Evolutionary conservation across 2,888 invertebrate genomes (phyloP), one percentile per base, ranked within the genome.

Genomic region (Phyllotreta cruciferae): DNA sequence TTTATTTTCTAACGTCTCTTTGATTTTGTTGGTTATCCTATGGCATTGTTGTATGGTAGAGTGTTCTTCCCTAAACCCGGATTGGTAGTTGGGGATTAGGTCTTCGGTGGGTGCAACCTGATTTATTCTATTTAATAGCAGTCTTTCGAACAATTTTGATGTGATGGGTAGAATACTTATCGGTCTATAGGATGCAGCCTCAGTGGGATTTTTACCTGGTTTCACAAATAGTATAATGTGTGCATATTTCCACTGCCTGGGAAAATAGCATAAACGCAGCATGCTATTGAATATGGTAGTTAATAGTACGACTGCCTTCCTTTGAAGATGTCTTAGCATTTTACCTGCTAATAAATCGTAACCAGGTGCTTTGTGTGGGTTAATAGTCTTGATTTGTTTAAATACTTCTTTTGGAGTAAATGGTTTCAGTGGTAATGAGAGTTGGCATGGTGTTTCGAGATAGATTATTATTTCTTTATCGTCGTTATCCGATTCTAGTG

Each of bases 261-360:
- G 24, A 24, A 44, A 13, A 44, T 44, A 13, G 44, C 44, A 13
- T 44, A 14, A 7, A 3, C n/a, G 8, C 6, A 9, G 24, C 24
- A 24, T 14, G 24, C 47, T 47, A 6, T 24, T 47, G 24, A 9
- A 47, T 1, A 47, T 47, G 7, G 3, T 47, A 8, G 42, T 38
- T 11, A 53, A 7, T 2, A 67, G 34, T 9, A 42, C 8, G 6
- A 42, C 14, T 24, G 35, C 42, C 35, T 55, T 55, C 34, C 24
- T 41, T n/a, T 36, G 34, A 34, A 44, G n/a, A n/a, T 56, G 6
- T 8, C 39, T 56, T 13, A 56, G n/a, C 2, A 56, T 42, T 10
- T 56, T 24, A 4, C 42, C 56, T 36, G n/a, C 36, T 34, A 56
- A 13, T 35, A 44, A 34, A 44, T 56, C 56, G 11, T 35, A 44